Evolutionary conservation across 2,797 vertebrate species (phyloP).

Genomic region (Hypotaenidia okinawae): DNA sequence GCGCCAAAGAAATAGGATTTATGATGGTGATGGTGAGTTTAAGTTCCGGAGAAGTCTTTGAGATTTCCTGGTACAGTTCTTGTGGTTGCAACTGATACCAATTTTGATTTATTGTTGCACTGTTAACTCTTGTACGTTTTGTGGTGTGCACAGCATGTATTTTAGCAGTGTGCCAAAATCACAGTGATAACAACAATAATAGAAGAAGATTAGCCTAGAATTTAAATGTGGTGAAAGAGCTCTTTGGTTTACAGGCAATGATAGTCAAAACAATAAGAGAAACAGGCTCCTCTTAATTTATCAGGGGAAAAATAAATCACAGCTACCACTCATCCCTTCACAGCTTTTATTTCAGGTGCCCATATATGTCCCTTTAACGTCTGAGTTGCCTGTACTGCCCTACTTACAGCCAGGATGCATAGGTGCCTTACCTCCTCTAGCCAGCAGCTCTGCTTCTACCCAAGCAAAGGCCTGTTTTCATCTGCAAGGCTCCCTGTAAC

Average conservation of each 20-base stretch:
- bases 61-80: conserved; percentile 17
- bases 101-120: conserved; percentile 37
- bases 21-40: conserved; percentile 14
- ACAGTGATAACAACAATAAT: conserved; percentile 55
- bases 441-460: not conserved
- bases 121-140: conserved; percentile 35
- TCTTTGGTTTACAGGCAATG: not conserved
- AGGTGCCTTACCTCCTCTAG: not conserved
- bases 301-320: not conserved
- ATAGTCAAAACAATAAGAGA: not conserved
- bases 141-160: conserved; percentile 15
- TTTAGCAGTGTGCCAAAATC: conserved; percentile 50
- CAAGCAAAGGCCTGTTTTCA: conserved; percentile 6
- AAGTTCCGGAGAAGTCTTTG: conserved; percentile 23
- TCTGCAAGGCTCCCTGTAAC: conserved; percentile 13
- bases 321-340: not conserved
- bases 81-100: conserved; percentile 47
- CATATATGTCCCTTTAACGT: not conserved
- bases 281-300: not conserved
- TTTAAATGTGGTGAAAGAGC: conserved; percentile 44
- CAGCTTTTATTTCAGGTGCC: not conserved
- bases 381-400: not conserved
- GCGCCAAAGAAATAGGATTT: conserved; percentile 38
- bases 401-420: not conserved
- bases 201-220: conserved; percentile 24